Percentiles rank a stretch among this genome's conserved stretches.
These are phyloP conservation scores for Pachliopta kotzebuea DNA, from an alignment of 2,888 invertebrate species.

Conservation along the genomic window DNA sequence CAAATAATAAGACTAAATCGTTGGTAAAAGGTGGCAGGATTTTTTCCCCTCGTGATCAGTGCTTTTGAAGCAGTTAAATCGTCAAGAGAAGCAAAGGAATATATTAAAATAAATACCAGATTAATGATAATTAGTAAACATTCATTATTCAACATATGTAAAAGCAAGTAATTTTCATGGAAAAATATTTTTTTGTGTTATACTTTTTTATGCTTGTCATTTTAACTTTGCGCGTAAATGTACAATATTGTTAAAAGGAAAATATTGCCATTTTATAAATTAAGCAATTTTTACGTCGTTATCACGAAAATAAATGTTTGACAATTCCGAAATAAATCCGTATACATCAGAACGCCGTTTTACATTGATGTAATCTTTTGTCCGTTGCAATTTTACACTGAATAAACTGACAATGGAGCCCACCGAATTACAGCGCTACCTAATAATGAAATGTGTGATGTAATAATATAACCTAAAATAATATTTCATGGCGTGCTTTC, in stretches of 20 bases:
- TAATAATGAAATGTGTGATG: slow-evolving; percentile 11
- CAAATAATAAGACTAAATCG: too few species aligned
- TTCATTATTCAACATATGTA: too few species aligned
- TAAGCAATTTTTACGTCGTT: slow-evolving; percentile 4
- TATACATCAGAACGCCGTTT: slow-evolving; percentile 7
- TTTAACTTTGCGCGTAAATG: neutral
- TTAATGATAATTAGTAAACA: too few species aligned
- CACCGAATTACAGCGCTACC: slow-evolving; percentile 4
- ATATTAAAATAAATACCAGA: too few species aligned
- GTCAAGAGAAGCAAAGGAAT: too few species aligned
- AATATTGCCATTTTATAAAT: slow-evolving; percentile 2
- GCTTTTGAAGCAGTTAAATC: too few species aligned
- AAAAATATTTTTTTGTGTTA: neutral
- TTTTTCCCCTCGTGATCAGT: too few species aligned
- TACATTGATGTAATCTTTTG: slow-evolving; percentile 14
- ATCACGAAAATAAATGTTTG: slow-evolving; percentile 13
- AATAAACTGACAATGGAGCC: slow-evolving; percentile 16
- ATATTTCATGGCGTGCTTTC: neutral
- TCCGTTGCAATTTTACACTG: slow-evolving; percentile 20
- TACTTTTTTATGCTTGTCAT: neutral
- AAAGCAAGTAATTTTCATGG: too few species aligned
- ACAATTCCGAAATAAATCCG: slow-evolving; percentile 17
- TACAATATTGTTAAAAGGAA: neutral
- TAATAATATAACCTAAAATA: slow-evolving; percentile 9
- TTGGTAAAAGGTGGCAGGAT: too few species aligned